Conservation (phyloP, 2,888 invertebrate genomes). For the Ptychoptera albimana region DNA sequence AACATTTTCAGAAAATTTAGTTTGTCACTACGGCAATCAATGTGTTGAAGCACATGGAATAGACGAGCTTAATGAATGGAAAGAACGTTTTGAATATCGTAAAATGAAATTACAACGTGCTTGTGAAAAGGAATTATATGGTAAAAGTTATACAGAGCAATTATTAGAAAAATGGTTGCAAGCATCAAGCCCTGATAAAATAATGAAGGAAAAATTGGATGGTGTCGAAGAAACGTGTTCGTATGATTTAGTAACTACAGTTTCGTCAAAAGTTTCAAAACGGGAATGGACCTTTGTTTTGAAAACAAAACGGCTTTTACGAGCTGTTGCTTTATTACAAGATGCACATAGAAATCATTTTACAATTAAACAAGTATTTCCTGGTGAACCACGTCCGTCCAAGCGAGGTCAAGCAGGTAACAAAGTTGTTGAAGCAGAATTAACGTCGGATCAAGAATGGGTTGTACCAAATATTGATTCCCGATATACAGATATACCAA, state of each 20-base stretch:
- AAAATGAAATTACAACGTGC: constrained; percentile 45
- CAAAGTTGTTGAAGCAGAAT: constrained; percentile 22
- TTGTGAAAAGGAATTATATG: constrained; percentile 50
- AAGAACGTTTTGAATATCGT: constrained; percentile 50
- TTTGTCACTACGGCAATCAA: constrained; percentile 51
- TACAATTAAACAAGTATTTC: constrained; percentile 35
- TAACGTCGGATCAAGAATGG: constrained; percentile 40
- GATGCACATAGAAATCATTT: constrained; percentile 54
- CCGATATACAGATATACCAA: constrained; percentile 8
- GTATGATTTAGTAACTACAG: constrained; percentile 41
- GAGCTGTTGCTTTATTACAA: constrained; percentile 49
- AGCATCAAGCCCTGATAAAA: constrained; percentile 41
- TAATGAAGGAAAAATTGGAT: constrained; percentile 45
- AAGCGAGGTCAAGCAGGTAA: constrained; percentile 10
- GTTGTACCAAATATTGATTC: constrained; percentile 16
- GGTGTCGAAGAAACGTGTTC: constrained; percentile 40
- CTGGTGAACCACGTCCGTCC: constrained; percentile 14
- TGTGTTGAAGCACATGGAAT: constrained; percentile 60
- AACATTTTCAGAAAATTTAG: constrained; percentile 36
- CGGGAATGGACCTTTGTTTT: constrained; percentile 45
- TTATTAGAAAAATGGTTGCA: constrained; percentile 46
- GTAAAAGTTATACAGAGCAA: constrained; percentile 41
- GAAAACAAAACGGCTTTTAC: constrained; percentile 35
- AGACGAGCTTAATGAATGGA: constrained; percentile 58
- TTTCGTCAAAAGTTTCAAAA: constrained; percentile 42